Base-by-base conservation (phyloP, 2,888 invertebrate genomes). In the Erebia aethiops region DNA sequence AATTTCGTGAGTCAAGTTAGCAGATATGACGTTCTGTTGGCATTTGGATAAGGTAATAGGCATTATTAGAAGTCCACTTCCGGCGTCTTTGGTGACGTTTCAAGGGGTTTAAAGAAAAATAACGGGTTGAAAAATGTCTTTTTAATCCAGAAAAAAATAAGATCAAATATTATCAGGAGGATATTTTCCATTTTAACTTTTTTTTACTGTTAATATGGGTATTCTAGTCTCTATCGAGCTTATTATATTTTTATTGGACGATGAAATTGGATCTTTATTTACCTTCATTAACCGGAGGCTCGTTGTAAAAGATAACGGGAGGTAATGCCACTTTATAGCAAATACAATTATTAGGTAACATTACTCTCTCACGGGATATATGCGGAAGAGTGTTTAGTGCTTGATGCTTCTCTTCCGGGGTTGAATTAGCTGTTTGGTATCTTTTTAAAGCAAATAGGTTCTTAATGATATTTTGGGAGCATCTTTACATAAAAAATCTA, bases 281-380 rank as follows among this genome's bases (percentile, higher is more conserved):
- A 41, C n/a, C 64, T 35, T 54, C 64, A 54, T 64, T 18, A 64
- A 57, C 52, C 51, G 54, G 52, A 64, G 35, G 1, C 54, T 51
- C 64, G 26, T 35, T 51, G 64, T 64, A 26, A 64, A 64, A 64
- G 52, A 52, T 64, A 64, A 64, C 64, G 64, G 49, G 26, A 10
- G 64, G 11, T 64, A 11, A 52, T 26, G 52, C 14, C 21, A 26
- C 51, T 63, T 63, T 63, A 63, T 51, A 46, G n/a, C 58, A 9
- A 58, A 52, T 52, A 52, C 63, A 64, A 61, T 61, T 43, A 61
- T 61, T 13, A 61, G 61, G 11, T 61, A 61, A 61, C 43, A 43
- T 61, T 41, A 60, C 26, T 56, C 56, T 56, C 56, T 14, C 56
- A 26, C 56, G 56, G 56, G 21, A 56, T 56, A 51, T 21, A 56